Evolutionary conservation across 2,113 vertebrate genomes (phyloP).

Genomic region (Pimephales promelas): DNA sequence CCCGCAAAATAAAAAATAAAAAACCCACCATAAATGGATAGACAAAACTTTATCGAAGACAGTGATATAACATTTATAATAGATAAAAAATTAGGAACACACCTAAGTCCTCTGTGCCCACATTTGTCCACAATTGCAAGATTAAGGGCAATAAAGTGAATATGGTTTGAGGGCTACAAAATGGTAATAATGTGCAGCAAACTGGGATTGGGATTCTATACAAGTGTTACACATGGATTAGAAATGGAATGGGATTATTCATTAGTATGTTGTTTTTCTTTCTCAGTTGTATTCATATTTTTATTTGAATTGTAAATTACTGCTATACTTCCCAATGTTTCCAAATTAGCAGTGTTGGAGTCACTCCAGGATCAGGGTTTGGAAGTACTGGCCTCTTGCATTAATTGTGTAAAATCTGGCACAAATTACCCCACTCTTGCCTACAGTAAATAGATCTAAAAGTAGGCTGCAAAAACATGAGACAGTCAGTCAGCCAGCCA

Average conservation of each 20-base stretch:
- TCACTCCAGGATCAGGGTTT: neutral
- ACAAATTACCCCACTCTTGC: neutral
- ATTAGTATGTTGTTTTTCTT: neutral
- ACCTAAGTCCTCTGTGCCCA: too few species aligned
- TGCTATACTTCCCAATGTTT: neutral
- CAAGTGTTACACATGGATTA: neutral
- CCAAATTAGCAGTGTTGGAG: neutral
- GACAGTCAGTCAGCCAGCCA: slow-evolving; percentile 40
- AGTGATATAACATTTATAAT: too few species aligned
- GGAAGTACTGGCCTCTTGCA: neutral
- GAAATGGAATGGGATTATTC: neutral
- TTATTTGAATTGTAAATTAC: neutral
- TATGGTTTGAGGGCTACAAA: too few species aligned
- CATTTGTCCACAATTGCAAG: too few species aligned
- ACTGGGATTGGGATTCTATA: neutral
- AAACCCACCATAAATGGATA: too few species aligned
- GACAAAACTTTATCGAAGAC: too few species aligned
- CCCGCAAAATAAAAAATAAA: too few species aligned
- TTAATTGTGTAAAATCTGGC: neutral
- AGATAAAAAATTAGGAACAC: too few species aligned
- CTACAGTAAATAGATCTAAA: neutral
- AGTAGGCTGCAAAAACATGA: neutral
- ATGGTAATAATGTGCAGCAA: neutral
- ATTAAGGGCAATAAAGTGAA: too few species aligned
- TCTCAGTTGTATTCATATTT: neutral